These are phyloP conservation scores for Daktulosphaira vitifoliae DNA, from an alignment of 1,140 invertebrate species.

Conservation along the genomic window DNA sequence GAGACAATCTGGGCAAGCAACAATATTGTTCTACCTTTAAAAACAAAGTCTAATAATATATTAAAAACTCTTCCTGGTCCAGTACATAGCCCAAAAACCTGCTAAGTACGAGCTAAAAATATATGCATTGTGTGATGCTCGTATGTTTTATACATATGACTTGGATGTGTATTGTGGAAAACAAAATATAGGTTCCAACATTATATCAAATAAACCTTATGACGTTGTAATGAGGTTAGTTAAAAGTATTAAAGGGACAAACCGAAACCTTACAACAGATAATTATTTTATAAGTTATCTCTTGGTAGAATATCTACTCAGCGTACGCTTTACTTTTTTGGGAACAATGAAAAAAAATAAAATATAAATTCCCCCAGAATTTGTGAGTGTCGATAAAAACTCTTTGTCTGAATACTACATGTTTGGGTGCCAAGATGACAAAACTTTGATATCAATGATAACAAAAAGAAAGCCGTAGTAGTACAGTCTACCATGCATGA, in stretches of 20 bases:
- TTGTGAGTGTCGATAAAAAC: not conserved
- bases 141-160: slow-evolving; percentile 40
- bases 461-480: slow-evolving; percentile 17
- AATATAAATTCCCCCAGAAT: slow-evolving; percentile 19
- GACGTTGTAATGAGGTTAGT: slow-evolving; percentile 33
- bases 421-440: not conserved
- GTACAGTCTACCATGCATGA: slow-evolving; percentile 18
- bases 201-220: slow-evolving; percentile 1
- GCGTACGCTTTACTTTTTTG: slow-evolving; percentile 17
- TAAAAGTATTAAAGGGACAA: slow-evolving; percentile 37
- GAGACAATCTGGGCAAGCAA: too few species aligned
- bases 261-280: slow-evolving; percentile 41
- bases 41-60: too few species aligned
- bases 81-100: slow-evolving; percentile 44
- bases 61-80: too few species aligned
- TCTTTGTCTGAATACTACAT: not conserved
- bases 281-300: slow-evolving; percentile 42
- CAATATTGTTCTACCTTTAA: too few species aligned
- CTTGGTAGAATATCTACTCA: slow-evolving; percentile 40
- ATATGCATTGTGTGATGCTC: slow-evolving; percentile 38
- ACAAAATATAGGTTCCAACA: slow-evolving; percentile 32
- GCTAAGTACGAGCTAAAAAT: slow-evolving; percentile 45
- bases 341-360: slow-evolving; percentile 17
- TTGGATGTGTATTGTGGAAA: slow-evolving; percentile 40
- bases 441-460: not conserved